Base-by-base conservation (phyloP, 2,888 invertebrate species). In the Chirona hameri region DNA sequence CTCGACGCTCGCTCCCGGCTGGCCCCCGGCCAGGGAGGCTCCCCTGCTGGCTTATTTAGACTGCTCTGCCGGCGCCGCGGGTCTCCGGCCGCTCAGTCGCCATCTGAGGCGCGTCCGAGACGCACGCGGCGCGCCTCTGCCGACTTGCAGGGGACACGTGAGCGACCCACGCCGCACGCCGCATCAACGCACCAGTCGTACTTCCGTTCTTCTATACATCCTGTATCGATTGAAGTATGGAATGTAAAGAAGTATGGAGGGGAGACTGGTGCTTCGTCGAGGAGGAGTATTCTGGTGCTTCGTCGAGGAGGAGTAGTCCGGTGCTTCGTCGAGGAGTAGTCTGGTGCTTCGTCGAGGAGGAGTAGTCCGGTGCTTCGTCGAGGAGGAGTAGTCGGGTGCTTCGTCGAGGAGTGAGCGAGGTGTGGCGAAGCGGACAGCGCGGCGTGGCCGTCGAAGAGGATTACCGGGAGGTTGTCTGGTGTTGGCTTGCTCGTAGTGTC, bases 211-310 rank as follows among this genome's bases (percentile, higher is more conserved):
- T 76, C 76, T 76, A 76, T 76, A 76, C 76, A 76, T 76, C 76
- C 76, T 76, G 76, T 76, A 76, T 76, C 46, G 46, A 27, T 76
- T 10, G 9, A 76, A 76, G 76, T 76, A 76, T 76, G 76, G 76
- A 76, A 76, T 76, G 76, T 76, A 76, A 76, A 76, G 76, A 76
- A 76, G 76, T 76, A 76, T 76, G 76, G 76, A 76, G 76, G 76
- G 10, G 39, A 24, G 76, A 46, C 76, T 76, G 76, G 76, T 24
- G 76, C 76, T 46, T 76, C 76, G 18, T 9, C 46, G 76, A 24
- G n/a, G 27, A 57, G 21, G 24, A n/a, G n/a, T n/a, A n/a, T n/a
- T n/a, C 76, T 76, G 76, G 76, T 24, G 76, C 76, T 46, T 76
- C 76, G 18, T 9, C 46, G 76, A 24, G n/a, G 27, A 57, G 21